Evolutionary conservation across 2,113 vertebrate species (phyloP), one percentile per base, ranked within the genome.

Genomic region (Corynorhinus townsendii): DNA sequence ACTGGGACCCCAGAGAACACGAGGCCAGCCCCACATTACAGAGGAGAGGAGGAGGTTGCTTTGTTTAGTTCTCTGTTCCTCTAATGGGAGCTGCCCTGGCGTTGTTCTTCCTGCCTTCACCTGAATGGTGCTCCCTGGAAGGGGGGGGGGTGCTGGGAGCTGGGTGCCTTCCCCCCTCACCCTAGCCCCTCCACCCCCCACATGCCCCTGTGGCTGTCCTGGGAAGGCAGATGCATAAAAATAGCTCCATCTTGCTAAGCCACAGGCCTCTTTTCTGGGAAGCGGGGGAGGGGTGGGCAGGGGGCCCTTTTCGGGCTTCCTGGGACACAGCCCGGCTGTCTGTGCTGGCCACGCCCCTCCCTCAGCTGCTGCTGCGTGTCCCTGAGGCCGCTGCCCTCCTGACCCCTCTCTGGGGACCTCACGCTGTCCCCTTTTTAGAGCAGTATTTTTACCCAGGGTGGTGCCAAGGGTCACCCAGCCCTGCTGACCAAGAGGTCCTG

Each of bases 51-150:
- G 12, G 20, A 30, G 43, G 49, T 9, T 45, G 33, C 17, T 68
- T 28, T 38, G 45, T 7, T 62, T 43, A 15, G 11, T 47, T 7
- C 35, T 86, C 28, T 0, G 2, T 30, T 33, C 22, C 35, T 24
- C 35, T 7, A n/a, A 11, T 5, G 10, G 17, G 52, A n/a, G 49
- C 93, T 3, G 3, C 49, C 77, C 47, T 4, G 35, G 22, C 3
- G 0, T 0, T n/a, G 30, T 24, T 4, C 45, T 30, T 11, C 26
- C 14, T 0, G 0, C 16, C 45, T 43, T 15, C 22, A 24, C 47
- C 47, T 17, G 56, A 40, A 17, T 59, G 28, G 22, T 0, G 5
- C 22, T 24, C 33, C 40, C 5, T 4, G n/a, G 26, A 26, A 24
- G 3, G 22, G 56, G 22, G 24, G 56, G 1, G 7, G 22, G 22